A percentile compares a stretch with the other conserved stretches of the same genome.
phyloP scores from a whole-genome alignment of 2,888 invertebrate species.

The Acanthosoma haemorrhoidale region DNA sequence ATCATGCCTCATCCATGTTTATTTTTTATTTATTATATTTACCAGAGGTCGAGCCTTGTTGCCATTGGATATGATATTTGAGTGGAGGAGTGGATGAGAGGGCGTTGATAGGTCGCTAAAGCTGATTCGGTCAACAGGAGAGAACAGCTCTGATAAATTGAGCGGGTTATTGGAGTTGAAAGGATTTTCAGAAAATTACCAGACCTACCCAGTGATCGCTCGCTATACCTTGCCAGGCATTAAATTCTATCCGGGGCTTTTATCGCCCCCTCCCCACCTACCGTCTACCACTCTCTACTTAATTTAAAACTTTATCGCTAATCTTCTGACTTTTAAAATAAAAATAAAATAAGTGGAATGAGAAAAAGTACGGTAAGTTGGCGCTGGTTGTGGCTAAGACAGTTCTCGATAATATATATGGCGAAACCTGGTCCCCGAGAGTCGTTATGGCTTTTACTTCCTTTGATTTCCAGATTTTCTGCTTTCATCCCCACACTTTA shows the following conservation, averaged over 20 bases:
- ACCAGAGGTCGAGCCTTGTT: too few species aligned
- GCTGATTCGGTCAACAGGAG: slow-evolving; percentile 17
- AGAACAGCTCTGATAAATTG: slow-evolving; percentile 14
- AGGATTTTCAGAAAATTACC: slow-evolving; percentile 24
- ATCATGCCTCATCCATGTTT: background rate
- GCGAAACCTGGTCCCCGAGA: background rate
- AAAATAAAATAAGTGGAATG: background rate
- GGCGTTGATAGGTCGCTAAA: background rate
- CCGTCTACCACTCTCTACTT: too few species aligned
- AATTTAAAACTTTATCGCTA: slow-evolving; percentile 14
- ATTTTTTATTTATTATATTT: too few species aligned
- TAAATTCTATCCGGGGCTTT: background rate
- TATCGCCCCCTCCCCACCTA: slow-evolving; percentile 2
- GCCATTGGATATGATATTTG: background rate
- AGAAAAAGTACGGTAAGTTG: background rate
- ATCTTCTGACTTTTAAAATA: slow-evolving; percentile 14
- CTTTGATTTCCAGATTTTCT: background rate
- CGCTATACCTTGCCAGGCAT: background rate
- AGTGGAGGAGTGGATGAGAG: background rate
- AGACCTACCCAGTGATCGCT: too few species aligned
- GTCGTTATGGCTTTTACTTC: background rate
- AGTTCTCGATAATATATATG: slow-evolving; percentile 2
- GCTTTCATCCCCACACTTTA: too few species aligned
- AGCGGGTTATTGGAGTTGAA: slow-evolving; percentile 21
- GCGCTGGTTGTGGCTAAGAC: background rate